Percentiles rank a stretch among this genome's conserved stretches.
Conservation (phyloP, 2,888 invertebrate species). For the Parelbella ahira region DNA sequence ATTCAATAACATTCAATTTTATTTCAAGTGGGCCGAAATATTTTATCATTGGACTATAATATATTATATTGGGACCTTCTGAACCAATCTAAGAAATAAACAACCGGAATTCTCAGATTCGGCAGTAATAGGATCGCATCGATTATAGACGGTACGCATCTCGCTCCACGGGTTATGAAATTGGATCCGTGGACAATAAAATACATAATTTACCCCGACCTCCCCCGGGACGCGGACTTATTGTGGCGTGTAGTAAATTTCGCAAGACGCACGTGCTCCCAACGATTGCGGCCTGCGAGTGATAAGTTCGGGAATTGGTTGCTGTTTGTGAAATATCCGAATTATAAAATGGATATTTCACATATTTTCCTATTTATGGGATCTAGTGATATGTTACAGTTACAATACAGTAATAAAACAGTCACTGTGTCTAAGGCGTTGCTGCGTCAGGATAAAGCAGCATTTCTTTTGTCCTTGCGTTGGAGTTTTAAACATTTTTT, state of each 20-base stretch:
- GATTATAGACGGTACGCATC: conserved; percentile 31
- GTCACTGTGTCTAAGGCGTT: too few relatives aligned
- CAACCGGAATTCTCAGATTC: conserved; percentile 20
- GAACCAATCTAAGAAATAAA: conserved; percentile 20
- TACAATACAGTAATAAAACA: too few relatives aligned
- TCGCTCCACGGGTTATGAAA: conserved; percentile 40
- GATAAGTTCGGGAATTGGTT: conserved; percentile 29
- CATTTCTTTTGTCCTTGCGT: too few relatives aligned
- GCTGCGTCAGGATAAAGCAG: too few relatives aligned
- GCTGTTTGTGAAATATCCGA: conserved; percentile 2
- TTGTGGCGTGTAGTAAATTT: conserved; percentile 40
- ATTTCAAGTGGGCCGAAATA: conserved; percentile 14
- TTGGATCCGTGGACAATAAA: conserved; percentile 43
- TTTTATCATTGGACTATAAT: conserved; percentile 17
- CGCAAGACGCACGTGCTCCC: conserved; percentile 39
- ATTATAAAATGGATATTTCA: too few relatives aligned
- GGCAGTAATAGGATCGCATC: conserved; percentile 29
- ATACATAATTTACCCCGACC: conserved; percentile 41
- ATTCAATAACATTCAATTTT: conserved; percentile 9
- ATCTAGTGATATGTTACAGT: too few relatives aligned
- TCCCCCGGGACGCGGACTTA: conserved; percentile 34
- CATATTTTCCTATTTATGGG: too few relatives aligned
- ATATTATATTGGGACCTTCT: conserved; percentile 20
- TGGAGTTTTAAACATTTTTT: too few relatives aligned
- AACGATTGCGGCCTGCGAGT: conserved; percentile 34